Percentiles rank a stretch among this genome's conserved stretches.
phyloP scores from a whole-genome alignment of 1,140 invertebrate species.

The Holotrichia oblita region DNA sequence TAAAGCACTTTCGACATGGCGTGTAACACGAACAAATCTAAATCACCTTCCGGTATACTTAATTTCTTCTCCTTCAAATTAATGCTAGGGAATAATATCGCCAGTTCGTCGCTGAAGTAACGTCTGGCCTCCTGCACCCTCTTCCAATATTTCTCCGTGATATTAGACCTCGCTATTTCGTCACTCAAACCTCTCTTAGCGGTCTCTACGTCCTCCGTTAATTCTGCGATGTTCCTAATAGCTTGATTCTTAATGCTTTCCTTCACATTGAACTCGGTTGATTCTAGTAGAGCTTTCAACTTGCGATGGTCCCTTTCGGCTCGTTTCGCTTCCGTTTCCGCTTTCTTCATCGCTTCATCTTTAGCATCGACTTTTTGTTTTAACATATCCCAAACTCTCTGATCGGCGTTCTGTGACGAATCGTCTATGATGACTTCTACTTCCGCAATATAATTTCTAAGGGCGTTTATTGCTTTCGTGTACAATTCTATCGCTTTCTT shows the following conservation, averaged over 20 bases:
- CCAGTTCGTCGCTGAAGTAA: conserved; percentile 76
- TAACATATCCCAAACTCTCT: conserved; percentile 67
- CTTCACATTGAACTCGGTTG: conserved; percentile 56
- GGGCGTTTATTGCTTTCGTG: conserved; percentile 64
- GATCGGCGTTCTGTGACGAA: conserved; percentile 65
- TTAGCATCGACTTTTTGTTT: conserved; percentile 67
- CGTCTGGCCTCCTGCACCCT: conserved; percentile 74
- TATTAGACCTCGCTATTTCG: conserved; percentile 65
- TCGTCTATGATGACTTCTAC: conserved; percentile 69
- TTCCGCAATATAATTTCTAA: conserved; percentile 69
- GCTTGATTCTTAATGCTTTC: conserved; percentile 60
- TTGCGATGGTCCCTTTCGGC: conserved; percentile 57
- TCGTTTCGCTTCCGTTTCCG: conserved; percentile 64
- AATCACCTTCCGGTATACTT: conserved; percentile 69
- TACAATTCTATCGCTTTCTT: conserved; percentile 67
- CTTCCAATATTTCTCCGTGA: conserved; percentile 77
- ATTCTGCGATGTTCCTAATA: conserved; percentile 69
- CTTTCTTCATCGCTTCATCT: conserved; percentile 63
- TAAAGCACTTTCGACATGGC: conserved; percentile 72
- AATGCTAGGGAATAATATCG: conserved; percentile 75
- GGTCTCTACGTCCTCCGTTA: conserved; percentile 68
- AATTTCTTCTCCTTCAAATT: conserved; percentile 72
- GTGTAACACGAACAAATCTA: conserved; percentile 75
- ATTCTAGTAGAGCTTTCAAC: conserved; percentile 57
- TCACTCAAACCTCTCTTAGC: conserved; percentile 69